Percentiles rank a stretch among this genome's conserved stretches.
Conservation (phyloP, 2,888 invertebrate genomes). For the Monopis laevigella region DNA sequence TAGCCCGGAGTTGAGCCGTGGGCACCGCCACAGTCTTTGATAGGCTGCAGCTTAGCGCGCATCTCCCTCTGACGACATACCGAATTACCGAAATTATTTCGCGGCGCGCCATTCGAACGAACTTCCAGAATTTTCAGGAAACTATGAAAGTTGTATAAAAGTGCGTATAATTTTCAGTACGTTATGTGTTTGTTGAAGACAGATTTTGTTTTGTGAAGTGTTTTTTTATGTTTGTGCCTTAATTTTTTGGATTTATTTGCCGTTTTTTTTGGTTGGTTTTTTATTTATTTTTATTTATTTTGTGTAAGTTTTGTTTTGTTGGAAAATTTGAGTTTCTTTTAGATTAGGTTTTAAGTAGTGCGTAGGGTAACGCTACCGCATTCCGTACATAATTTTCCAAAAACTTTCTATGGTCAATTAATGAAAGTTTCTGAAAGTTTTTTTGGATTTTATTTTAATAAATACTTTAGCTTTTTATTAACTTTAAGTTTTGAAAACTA, state of each 20-base stretch:
- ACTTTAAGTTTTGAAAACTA: no score
- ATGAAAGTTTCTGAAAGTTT: no score
- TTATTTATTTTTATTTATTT: conserved; percentile 32
- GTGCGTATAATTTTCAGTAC: conserved; percentile 47
- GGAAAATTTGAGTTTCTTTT: background rate
- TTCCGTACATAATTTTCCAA: background rate
- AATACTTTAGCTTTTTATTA: no score
- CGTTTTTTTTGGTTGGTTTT: conserved; percentile 56
- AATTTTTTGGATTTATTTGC: conserved; percentile 62
- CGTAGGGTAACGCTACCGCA: no score
- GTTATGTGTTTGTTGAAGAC: no score
- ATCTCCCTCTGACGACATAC: conserved; percentile 60
- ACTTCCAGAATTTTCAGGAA: conserved; percentile 22
- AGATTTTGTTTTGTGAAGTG: conserved; percentile 56
- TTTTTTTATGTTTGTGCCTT: conserved; percentile 57
- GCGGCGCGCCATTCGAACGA: conserved; percentile 41
- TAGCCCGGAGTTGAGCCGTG: conserved; percentile 37
- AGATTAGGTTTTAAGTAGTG: background rate
- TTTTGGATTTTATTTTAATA: no score
- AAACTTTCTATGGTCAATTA: no score
- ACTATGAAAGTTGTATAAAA: conserved; percentile 44
- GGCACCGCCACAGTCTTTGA: conserved; percentile 62
- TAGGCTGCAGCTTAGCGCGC: conserved; percentile 65
- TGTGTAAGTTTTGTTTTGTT: conserved; percentile 14
- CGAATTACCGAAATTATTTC: conserved; percentile 35